Evolutionary conservation across 2,888 invertebrate species (phyloP).

Genomic region (Pristionchus mayeri): DNA sequence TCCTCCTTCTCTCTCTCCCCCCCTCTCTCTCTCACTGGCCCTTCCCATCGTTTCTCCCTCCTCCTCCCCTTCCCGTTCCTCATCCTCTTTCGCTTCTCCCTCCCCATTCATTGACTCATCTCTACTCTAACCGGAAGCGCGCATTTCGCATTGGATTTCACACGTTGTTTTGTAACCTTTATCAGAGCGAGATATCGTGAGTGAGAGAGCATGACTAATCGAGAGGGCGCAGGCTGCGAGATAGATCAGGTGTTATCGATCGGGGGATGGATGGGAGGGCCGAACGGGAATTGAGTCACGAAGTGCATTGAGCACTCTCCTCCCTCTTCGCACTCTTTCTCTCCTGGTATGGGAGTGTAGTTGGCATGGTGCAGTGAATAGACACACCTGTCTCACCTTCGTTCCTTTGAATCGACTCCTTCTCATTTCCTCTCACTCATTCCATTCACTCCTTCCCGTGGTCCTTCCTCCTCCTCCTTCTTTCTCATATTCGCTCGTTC

Average conservation of each 20-base stretch:
- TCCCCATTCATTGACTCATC: constrained; percentile 7
- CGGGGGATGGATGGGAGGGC: background rate
- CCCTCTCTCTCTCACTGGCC: background rate
- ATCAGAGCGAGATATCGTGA: background rate
- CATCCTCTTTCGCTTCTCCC: background rate
- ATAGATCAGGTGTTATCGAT: constrained; percentile 28
- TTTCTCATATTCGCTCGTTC: constrained; percentile 1
- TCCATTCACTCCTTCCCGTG: background rate
- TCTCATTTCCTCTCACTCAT: background rate
- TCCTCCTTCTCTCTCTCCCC: background rate
- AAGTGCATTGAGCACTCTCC: background rate
- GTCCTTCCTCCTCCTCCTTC: background rate
- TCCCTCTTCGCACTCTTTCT: background rate
- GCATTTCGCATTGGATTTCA: background rate
- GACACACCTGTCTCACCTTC: too few relatives aligned
- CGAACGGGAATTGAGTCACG: constrained; percentile 6
- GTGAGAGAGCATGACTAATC: background rate
- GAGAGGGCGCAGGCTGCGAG: background rate
- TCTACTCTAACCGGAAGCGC: constrained; percentile 2
- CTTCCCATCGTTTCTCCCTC: background rate
- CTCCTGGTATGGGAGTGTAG: background rate
- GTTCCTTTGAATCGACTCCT: background rate
- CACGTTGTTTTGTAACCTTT: background rate
- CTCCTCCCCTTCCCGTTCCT: background rate
- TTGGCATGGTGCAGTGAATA: background rate